These are phyloP conservation scores for Desoria tigrina DNA, from an alignment of 2,888 invertebrate genomes.

Conservation along the genomic window DNA sequence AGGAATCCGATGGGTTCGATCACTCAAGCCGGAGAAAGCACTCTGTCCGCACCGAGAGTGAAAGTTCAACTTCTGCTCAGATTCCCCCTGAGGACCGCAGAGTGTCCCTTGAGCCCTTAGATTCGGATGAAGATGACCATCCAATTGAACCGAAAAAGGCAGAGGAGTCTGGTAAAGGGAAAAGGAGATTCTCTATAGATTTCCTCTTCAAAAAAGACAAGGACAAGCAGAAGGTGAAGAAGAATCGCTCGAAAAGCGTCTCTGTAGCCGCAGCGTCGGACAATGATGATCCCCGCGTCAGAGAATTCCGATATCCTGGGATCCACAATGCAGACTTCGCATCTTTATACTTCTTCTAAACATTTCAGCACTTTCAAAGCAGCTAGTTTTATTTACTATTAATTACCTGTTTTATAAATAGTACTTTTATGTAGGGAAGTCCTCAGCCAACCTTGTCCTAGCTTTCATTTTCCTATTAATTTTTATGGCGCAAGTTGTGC, in stretches of 20 bases:
- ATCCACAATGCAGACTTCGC: conserved; percentile 15
- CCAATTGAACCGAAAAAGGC: not conserved
- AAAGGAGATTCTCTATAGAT: conserved; percentile 31
- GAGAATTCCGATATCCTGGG: not conserved
- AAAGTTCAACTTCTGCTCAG: conserved; percentile 14
- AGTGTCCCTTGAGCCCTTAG: conserved; percentile 2
- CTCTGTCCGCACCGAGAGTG: conserved; percentile 13
- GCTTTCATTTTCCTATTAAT: too few relatives aligned
- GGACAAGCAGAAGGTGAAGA: conserved; percentile 14
- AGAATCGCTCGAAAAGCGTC: conserved; percentile 22
- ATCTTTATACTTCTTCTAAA: conserved; percentile 5
- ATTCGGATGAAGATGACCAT: conserved; percentile 24
- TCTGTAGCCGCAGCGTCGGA: not conserved
- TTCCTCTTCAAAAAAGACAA: conserved; percentile 29
- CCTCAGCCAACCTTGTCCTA: too few relatives aligned
- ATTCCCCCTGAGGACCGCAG: not conserved
- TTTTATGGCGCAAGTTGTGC: too few relatives aligned
- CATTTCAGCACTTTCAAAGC: not conserved
- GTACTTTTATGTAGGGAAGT: too few relatives aligned
- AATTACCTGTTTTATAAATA: too few relatives aligned
- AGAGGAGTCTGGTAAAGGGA: too few relatives aligned
- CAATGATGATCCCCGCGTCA: not conserved
- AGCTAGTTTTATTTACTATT: not conserved
- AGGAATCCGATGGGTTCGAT: too few relatives aligned
- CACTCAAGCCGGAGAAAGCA: not conserved